phyloP scores from a whole-genome alignment of 2,113 vertebrate species.

The Carassius auratus region DNA sequence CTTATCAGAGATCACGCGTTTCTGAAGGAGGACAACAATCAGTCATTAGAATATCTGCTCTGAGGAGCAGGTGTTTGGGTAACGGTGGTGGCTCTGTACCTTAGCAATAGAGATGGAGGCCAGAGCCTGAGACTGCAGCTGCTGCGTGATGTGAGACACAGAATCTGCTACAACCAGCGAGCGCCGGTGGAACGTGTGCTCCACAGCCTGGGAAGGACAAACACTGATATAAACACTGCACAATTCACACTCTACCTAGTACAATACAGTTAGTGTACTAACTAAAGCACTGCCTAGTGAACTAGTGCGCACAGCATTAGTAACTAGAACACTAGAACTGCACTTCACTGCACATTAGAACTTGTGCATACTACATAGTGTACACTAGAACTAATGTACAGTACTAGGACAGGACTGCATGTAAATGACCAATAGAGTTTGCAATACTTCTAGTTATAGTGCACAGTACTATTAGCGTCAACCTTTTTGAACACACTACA shows the following conservation, averaged over 20 bases:
- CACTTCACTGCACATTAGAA: background rate
- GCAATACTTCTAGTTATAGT: background rate
- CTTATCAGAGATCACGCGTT: constrained; percentile 98
- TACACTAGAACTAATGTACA: background rate
- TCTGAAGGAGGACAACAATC: constrained; percentile 72
- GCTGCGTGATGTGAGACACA: constrained; percentile 91
- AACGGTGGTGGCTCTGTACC: constrained; percentile 71
- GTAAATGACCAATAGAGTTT: background rate
- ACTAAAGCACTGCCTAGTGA: background rate
- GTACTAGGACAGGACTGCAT: background rate
- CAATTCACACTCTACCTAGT: background rate
- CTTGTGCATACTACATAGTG: background rate
- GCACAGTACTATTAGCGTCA: background rate
- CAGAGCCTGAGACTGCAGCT: constrained; percentile 94
- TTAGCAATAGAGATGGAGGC: constrained; percentile 87
- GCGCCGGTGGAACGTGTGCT: constrained; percentile 92
- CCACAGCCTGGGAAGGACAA: constrained; percentile 82
- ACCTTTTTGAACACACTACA: background rate
- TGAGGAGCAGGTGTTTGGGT: background rate
- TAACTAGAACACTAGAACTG: background rate
- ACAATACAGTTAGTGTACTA: background rate
- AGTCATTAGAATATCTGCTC: background rate
- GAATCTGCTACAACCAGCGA: constrained; percentile 96
- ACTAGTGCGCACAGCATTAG: background rate
- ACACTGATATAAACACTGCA: background rate